Percentiles rank a stretch among this genome's conserved stretches.
Conservation (phyloP, 2,888 invertebrate species). For the Asteroscopus sphinx region DNA sequence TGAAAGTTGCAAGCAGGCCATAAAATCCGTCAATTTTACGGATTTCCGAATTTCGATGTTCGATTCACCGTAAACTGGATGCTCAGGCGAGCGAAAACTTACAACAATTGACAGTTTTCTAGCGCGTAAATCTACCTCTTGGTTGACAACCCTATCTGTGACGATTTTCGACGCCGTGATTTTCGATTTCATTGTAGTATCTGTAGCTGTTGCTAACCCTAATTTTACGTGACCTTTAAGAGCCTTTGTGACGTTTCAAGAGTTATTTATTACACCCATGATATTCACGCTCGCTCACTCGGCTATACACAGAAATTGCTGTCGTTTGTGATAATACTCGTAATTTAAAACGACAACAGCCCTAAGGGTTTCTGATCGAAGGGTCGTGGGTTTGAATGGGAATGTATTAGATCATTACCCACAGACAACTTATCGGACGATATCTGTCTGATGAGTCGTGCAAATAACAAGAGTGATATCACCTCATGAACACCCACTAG, state of each 20-base stretch:
- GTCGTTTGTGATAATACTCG: conserved; percentile 52
- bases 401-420: conserved; percentile 50
- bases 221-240: conserved; percentile 47
- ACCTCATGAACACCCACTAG: neutral
- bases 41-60: conserved; percentile 75
- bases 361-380: conserved; percentile 49
- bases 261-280: conserved; percentile 46
- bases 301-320: conserved; percentile 42
- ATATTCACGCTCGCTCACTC: conserved; percentile 32
- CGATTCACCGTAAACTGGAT: conserved; percentile 70
- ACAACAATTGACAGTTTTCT: conserved; percentile 70
- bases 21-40: conserved; percentile 74
- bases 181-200: conserved; percentile 36
- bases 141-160: conserved; percentile 51
- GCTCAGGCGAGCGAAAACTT: conserved; percentile 69
- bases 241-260: conserved; percentile 29
- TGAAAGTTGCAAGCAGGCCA: conserved; percentile 62
- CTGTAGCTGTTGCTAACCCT: conserved; percentile 24
- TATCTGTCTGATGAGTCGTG: conserved; percentile 42
- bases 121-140: conserved; percentile 60
- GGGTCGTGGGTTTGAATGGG: conserved; percentile 40
- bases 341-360: conserved; percentile 54
- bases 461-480: conserved; percentile 37
- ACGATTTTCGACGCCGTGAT: conserved; percentile 37
- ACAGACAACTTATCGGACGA: conserved; percentile 41